These are phyloP conservation scores for Phengaris alcon DNA, from an alignment of 2,888 invertebrate species.

Conservation along the genomic window DNA sequence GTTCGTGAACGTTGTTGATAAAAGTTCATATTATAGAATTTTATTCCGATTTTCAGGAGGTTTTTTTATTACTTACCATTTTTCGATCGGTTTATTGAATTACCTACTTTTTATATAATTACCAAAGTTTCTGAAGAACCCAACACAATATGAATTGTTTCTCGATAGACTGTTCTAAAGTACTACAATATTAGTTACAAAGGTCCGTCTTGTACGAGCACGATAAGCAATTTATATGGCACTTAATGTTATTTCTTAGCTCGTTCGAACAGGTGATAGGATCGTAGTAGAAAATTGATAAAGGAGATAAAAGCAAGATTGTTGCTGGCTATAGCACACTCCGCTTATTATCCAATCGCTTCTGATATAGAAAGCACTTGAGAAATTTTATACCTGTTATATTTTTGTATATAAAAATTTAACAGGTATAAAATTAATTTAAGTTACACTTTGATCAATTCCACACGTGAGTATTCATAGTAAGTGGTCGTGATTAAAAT, in stretches of 20 bases:
- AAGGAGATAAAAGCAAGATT: conserved; percentile 9
- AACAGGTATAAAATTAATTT: not conserved
- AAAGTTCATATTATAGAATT: too few species aligned
- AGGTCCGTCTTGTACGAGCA: not conserved
- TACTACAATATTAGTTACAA: not conserved
- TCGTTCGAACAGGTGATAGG: conserved; percentile 7
- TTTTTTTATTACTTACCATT: too few species aligned
- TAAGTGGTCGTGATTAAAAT: too few species aligned
- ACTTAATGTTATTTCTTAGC: conserved; percentile 14
- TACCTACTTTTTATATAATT: too few species aligned
- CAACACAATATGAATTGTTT: not conserved
- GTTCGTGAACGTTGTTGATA: too few species aligned
- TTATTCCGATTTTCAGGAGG: too few species aligned
- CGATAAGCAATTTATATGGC: not conserved
- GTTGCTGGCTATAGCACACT: conserved; percentile 3
- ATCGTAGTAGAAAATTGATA: conserved; percentile 13
- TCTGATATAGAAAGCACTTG: conserved; percentile 15
- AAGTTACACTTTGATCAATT: not conserved
- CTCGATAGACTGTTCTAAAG: not conserved
- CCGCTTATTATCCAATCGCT: conserved; percentile 8
- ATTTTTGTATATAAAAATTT: not conserved
- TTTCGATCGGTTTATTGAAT: too few species aligned
- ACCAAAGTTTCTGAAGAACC: too few species aligned
- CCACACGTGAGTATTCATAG: too few species aligned
- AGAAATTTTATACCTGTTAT: not conserved